Conservation (phyloP, 1,140 invertebrate genomes). For the Drosophila murphyi region DNA sequence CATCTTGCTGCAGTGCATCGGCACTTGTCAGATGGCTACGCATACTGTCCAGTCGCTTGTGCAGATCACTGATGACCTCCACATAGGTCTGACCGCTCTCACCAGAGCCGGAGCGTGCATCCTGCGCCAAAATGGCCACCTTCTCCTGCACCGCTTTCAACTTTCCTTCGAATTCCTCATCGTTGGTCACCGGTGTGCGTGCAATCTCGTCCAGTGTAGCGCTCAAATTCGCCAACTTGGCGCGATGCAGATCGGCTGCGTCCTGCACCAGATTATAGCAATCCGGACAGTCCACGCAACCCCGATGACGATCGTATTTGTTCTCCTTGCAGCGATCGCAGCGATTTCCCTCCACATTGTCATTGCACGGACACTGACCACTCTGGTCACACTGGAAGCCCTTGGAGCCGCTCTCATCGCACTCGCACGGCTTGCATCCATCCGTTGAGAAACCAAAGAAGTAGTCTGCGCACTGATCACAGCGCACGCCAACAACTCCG, state of each 20-base stretch:
- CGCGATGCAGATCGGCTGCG: conserved; percentile 92
- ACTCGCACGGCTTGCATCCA: conserved; percentile 94
- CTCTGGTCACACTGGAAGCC: conserved; percentile 92
- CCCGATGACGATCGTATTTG: conserved; percentile 93
- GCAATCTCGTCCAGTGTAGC: conserved; percentile 85
- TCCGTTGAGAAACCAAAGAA: conserved; percentile 95
- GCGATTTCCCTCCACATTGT: conserved; percentile 95
- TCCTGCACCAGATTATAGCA: conserved; percentile 97
- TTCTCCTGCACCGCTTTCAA: conserved; percentile 89
- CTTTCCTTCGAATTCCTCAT: conserved; percentile 92
- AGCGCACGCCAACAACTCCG: conserved; percentile 93
- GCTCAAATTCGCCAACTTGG: conserved; percentile 90
- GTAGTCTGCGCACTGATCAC: conserved; percentile 93
- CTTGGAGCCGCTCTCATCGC: conserved; percentile 94
- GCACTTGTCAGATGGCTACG: conserved; percentile 88
- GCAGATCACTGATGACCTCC: conserved; percentile 89
- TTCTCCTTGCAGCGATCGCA: conserved; percentile 98
- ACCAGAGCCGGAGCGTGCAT: conserved; percentile 89
- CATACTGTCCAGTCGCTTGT: conserved; percentile 88
- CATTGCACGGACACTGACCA: conserved; percentile 95
- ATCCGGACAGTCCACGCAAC: conserved; percentile 94
- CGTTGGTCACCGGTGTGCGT: conserved; percentile 93
- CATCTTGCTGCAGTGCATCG: conserved; percentile 87
- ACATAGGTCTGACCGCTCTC: conserved; percentile 88
- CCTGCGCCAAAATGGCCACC: conserved; percentile 89